Conservation (phyloP, 1,140 invertebrate species). For the Cyclargus thomasi region DNA sequence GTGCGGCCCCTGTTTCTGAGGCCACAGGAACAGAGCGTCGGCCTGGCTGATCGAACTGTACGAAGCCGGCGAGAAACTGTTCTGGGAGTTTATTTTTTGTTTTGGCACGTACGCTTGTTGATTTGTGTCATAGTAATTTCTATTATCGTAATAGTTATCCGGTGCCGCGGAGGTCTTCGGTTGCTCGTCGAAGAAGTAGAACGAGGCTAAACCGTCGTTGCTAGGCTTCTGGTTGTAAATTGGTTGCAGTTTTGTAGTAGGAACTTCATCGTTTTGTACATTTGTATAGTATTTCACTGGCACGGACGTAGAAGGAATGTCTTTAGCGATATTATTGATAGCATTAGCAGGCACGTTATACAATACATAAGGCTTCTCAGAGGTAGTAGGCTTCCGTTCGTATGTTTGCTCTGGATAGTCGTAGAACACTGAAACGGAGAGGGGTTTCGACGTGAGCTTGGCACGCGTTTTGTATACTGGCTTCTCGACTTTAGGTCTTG, state of each 20-base stretch:
- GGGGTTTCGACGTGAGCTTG: slow-evolving; percentile 69
- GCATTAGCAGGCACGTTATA: slow-evolving; percentile 68
- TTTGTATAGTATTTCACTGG: slow-evolving; percentile 78
- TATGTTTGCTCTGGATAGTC: slow-evolving; percentile 59
- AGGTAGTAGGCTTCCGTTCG: slow-evolving; percentile 58
- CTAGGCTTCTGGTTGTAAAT: slow-evolving; percentile 65
- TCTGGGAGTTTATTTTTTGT: slow-evolving; percentile 47
- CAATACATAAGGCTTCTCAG: slow-evolving; percentile 68
- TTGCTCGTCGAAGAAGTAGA: slow-evolving; percentile 77
- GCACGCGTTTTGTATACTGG: slow-evolving; percentile 60
- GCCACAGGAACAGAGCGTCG: slow-evolving; percentile 65
- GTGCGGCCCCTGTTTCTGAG: slow-evolving; percentile 71
- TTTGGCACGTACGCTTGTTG: slow-evolving; percentile 34
- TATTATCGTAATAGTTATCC: slow-evolving; percentile 61
- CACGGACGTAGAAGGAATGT: slow-evolving; percentile 75
- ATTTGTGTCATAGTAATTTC: slow-evolving; percentile 69
- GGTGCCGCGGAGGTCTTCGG: slow-evolving; percentile 58
- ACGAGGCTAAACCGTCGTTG: slow-evolving; percentile 71
- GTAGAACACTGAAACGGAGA: slow-evolving; percentile 64
- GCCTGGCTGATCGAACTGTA: slow-evolving; percentile 67
- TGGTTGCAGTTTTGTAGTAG: slow-evolving; percentile 72
- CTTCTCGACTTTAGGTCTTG: slow-evolving; percentile 61
- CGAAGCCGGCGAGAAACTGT: slow-evolving; percentile 52
- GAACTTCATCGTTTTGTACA: slow-evolving; percentile 70
- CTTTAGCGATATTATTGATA: slow-evolving; percentile 44